Evolutionary conservation across 2,113 vertebrate species (phyloP), one percentile per base, ranked within the genome.

Genomic region (Typhlomys cinereus): DNA sequence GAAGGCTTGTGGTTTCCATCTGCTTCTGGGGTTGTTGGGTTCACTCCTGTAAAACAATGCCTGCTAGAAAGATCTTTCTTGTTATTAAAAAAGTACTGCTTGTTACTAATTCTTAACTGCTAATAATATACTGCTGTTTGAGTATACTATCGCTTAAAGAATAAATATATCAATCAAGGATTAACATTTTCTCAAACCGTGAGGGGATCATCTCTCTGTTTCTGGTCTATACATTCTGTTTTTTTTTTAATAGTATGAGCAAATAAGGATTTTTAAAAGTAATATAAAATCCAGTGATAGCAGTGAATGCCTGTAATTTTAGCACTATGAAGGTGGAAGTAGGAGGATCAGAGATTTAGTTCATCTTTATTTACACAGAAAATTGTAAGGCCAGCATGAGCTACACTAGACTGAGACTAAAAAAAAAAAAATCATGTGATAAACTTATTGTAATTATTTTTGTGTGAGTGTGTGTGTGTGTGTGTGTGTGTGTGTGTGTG

Each of bases 1-100:
- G 98, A 92, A 94, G 97, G 90, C 88, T 98, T 98, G 57, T 98
- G 96, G 81, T 97, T 97, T 73, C 98, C 98, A 0, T 98, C 96
- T 89, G 97, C 90, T 85, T 98, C 97, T 82, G 96, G 92, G 83
- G 95, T 90, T 82, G 95, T 64, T 91, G 93, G 96, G 54, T 75
- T 97, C 92, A 96, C 50, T 78, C 97, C 97, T 97, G 92, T 73
- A 95, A 96, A 89, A 92, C 31, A 93, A 79, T 78, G 85, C 50
- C 71, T 70, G 34, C 20, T 44, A 27, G 95, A 81, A 94, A 84
- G 25, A 69, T 34, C 66, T 80, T 48, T 50, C 44, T 70, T 91
- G 70, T n/a, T n/a, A n/a, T n/a, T n/a, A 52, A 67, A 71, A 52
- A 70, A 67, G 66, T 12, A 48, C 1, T 57, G 5, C 71, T 79